phyloP scores from a whole-genome alignment of 1,140 invertebrate genomes.

The Steinernema khuongi region DNA sequence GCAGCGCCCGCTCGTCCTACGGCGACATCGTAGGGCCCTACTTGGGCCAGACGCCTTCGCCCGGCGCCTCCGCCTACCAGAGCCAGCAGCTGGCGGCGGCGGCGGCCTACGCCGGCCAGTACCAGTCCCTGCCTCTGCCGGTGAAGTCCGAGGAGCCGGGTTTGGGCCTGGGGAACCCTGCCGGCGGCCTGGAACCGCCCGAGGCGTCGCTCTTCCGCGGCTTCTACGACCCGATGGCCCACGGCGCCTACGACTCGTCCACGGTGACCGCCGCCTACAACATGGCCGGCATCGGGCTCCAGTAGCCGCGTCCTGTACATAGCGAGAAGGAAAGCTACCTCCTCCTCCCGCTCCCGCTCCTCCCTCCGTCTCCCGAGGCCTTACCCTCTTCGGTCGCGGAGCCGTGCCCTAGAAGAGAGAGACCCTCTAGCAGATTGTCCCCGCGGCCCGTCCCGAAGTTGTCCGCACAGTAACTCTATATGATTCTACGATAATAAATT shows the following conservation, averaged over 20 bases:
- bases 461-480: not conserved
- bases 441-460: not conserved
- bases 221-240: constrained; percentile 9
- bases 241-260: not conserved
- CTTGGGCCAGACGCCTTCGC: constrained; percentile 14
- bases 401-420: not conserved
- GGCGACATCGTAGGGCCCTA: not conserved
- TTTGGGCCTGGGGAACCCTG: not conserved
- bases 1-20: not conserved
- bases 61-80: not conserved
- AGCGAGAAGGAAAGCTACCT: not conserved
- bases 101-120: not conserved
- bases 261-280: not conserved
- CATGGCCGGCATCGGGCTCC: not conserved
- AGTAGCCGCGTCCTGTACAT: constrained; percentile 3
- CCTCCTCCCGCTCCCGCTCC: not conserved
- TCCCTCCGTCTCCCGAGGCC: not conserved
- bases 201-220: not conserved
- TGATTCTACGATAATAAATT: constrained; percentile 17
- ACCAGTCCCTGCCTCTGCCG: not conserved
- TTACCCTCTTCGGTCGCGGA: not conserved
- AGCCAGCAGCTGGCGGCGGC: not conserved
- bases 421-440: not conserved
- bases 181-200: not conserved
- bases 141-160: not conserved